A percentile compares a stretch with the other conserved stretches of the same genome.
Evolutionary conservation across 92 coral and sea anemone genomes (phyloP).

Genomic region (Parazoanthus atlanticus): DNA sequence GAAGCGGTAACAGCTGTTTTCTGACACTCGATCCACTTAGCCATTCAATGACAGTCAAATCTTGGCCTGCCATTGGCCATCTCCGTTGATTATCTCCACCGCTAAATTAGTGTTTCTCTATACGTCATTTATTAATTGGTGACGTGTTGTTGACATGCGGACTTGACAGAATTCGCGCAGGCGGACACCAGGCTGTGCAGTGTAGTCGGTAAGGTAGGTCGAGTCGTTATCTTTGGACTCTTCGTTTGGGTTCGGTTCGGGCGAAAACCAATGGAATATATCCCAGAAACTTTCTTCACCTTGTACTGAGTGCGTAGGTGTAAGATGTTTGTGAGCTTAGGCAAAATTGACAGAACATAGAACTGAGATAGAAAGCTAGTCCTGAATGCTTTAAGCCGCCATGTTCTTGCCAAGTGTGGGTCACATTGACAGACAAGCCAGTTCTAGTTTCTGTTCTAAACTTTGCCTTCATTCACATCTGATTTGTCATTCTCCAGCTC

Average conservation of each 20-base stretch:
- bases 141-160: slow-evolving; percentile 86
- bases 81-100: slow-evolving; percentile 39
- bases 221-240: slow-evolving; percentile 40
- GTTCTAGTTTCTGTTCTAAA: slow-evolving; percentile 26
- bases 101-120: slow-evolving; percentile 68
- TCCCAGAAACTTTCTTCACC: neutral
- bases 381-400: slow-evolving; percentile 34
- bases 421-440: slow-evolving; percentile 31
- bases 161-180: slow-evolving; percentile 65
- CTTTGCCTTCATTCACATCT: neutral
- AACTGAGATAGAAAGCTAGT: slow-evolving; percentile 26
- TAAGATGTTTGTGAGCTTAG: neutral
- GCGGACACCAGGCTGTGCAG: slow-evolving; percentile 40
- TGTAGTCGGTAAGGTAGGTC: slow-evolving; percentile 42
- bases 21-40: slow-evolving; percentile 62
- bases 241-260: slow-evolving; percentile 6
- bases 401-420: slow-evolving; percentile 45
- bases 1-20: slow-evolving; percentile 63
- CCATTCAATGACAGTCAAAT: slow-evolving; percentile 37
- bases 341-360: slow-evolving; percentile 11
- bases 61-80: slow-evolving; percentile 43
- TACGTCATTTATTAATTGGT: slow-evolving; percentile 87
- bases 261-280: neutral
- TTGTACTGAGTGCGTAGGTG: slow-evolving; percentile 2
- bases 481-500: neutral